Conservation (phyloP, 92 coral and sea anemone species). For the Metridium senile region DNA sequence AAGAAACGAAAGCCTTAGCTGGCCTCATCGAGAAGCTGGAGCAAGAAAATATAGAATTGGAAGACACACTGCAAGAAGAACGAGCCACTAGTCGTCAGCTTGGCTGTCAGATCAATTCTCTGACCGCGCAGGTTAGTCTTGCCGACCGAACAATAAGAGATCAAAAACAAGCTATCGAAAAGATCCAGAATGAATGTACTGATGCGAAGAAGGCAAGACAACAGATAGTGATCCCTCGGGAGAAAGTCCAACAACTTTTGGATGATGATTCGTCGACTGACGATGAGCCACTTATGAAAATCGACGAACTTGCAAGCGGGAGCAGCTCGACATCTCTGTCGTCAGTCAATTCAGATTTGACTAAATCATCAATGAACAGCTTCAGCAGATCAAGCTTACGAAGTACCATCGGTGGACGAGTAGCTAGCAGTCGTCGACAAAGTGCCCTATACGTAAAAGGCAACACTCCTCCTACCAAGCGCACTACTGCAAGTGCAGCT, state of each 20-base stretch:
- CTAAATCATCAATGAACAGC: constrained; percentile 48
- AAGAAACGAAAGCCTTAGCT: constrained; percentile 31
- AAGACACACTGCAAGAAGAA: constrained; percentile 66
- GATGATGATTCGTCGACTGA: constrained; percentile 55
- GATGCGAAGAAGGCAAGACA: constrained; percentile 22
- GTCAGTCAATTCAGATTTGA: constrained; percentile 5
- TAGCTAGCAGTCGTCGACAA: constrained; percentile 77
- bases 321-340: constrained; percentile 35
- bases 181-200: constrained; percentile 7
- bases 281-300: constrained; percentile 40
- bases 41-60: constrained; percentile 48
- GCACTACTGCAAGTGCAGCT: constrained; percentile 83
- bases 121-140: constrained; percentile 84
- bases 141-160: constrained; percentile 81
- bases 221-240: constrained; percentile 18
- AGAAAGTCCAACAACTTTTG: constrained; percentile 26
- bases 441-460: constrained; percentile 79
- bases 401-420: constrained; percentile 47
- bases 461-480: constrained; percentile 71
- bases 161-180: constrained; percentile 24
- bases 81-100: constrained; percentile 68
- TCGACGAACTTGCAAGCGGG: constrained; percentile 48
- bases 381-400: constrained; percentile 57
- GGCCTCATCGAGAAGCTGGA: constrained; percentile 41
- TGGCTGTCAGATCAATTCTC: constrained; percentile 78